Evolutionary conservation across 2,797 vertebrate genomes (phyloP).

Genomic region (Phoxinus dragarum): DNA sequence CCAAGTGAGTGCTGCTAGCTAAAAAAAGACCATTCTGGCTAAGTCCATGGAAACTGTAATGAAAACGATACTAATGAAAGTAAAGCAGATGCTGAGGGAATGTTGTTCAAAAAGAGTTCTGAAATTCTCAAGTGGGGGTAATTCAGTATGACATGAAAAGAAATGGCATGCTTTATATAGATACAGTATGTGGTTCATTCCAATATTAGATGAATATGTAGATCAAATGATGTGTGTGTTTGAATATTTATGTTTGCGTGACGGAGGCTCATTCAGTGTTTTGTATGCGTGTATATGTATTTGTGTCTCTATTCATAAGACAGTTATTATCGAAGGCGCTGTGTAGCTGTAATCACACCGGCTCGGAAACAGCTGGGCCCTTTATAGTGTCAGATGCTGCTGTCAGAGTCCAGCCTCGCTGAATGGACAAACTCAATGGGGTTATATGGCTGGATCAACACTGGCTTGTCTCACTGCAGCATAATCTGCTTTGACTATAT

Average conservation of each 20-base stretch:
- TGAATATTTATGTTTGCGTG: background rate
- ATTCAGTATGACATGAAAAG: background rate
- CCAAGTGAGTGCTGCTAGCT: constrained; percentile 10
- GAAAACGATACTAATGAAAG: constrained; percentile 22
- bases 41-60: constrained; percentile 26
- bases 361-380: constrained; percentile 47
- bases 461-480: constrained; percentile 12
- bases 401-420: constrained; percentile 35
- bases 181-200: constrained; percentile 8
- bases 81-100: constrained; percentile 45
- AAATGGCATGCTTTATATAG: background rate
- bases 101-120: constrained; percentile 21
- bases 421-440: constrained; percentile 28
- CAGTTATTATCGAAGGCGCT: constrained; percentile 26
- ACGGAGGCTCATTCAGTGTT: background rate
- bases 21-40: constrained; percentile 27
- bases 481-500: constrained; percentile 28
- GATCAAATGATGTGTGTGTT: constrained; percentile 3
- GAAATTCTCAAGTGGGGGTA: background rate
- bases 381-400: constrained; percentile 50
- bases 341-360: constrained; percentile 34
- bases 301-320: constrained; percentile 32
- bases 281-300: constrained; percentile 3
- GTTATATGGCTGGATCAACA: constrained; percentile 28
- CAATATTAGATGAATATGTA: background rate